Percentiles rank a stretch among this genome's conserved stretches.
These are phyloP conservation scores for Anagyrus pseudococci DNA, from an alignment of 2,888 invertebrate genomes.

Conservation along the genomic window DNA sequence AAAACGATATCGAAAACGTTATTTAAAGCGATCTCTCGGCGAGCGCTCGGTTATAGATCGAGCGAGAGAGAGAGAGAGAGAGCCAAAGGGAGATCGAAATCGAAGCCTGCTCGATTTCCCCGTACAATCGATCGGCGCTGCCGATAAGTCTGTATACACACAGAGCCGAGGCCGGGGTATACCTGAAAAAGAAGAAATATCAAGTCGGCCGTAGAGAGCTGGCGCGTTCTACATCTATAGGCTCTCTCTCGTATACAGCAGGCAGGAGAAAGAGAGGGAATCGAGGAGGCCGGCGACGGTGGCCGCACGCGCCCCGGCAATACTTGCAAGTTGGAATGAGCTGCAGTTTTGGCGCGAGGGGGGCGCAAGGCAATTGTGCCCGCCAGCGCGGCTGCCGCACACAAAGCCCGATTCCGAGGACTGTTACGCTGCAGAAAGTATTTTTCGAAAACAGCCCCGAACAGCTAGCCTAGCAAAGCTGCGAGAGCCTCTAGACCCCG, in stretches of 20 bases:
- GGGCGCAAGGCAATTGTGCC: conserved; percentile 42
- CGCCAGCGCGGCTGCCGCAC: neutral
- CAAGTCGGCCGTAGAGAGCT: conserved; percentile 35
- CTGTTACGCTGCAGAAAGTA: conserved; percentile 56
- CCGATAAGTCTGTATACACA: conserved; percentile 31
- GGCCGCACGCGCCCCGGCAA: conserved; percentile 36
- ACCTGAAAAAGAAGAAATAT: conserved; percentile 34
- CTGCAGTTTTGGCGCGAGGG: conserved; percentile 55
- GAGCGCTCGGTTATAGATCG: too few species aligned
- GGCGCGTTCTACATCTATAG: conserved; percentile 38
- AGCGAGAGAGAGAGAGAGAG: too few species aligned
- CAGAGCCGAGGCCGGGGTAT: conserved; percentile 16
- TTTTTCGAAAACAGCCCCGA: conserved; percentile 26
- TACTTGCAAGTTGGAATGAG: conserved; percentile 59
- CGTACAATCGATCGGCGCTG: conserved; percentile 28
- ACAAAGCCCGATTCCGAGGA: conserved; percentile 53
- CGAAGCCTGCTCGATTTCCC: conserved; percentile 16
- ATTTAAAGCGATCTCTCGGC: conserved; percentile 30
- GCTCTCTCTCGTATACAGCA: conserved; percentile 27
- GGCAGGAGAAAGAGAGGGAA: too few species aligned
- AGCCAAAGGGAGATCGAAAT: conserved; percentile 18
- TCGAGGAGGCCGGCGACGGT: too few species aligned
- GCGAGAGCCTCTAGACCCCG: conserved; percentile 24
- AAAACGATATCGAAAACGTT: conserved; percentile 24
- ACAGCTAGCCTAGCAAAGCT: conserved; percentile 7